Evolutionary conservation across 2,797 vertebrate species (phyloP), one percentile per base, ranked within the genome.

Genomic region (Micromesistius poutassou): DNA sequence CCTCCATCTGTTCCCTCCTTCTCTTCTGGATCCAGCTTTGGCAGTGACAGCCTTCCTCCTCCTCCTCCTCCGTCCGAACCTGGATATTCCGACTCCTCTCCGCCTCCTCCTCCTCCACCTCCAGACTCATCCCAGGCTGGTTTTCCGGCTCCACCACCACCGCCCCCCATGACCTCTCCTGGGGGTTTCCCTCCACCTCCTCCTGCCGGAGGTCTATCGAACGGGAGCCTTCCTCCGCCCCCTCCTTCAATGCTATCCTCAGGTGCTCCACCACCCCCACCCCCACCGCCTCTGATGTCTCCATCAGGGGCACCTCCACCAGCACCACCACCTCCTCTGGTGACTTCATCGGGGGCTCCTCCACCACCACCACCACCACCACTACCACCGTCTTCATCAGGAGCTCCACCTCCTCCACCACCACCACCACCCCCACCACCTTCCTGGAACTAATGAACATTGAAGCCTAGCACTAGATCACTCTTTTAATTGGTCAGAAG

Each of bases 1-100:
- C 89, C 89, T 0, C 94, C 94, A 7, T 91, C 91, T 2, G 90
- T 94, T 40, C 94, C 94, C 55, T 78, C 87, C 50, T 72, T 82
- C 68, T 30, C 22, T 10, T 73, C 42, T 0, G 28, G 74, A 79
- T 74, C 88, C 68, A 81, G 1, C 19, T 14, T 22, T 19, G 46
- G 14, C 16, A 4, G 80, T 74, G 5, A 78, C 72, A 42, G 79
- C 25, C 83, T 50, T 33, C 33, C 33, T 33, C 55, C 55, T 62
- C 55, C 55, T 62, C 55, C 55, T 62, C 55, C 55, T 62, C 22
- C 55, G 1, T 25, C n/a, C 25, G 5, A 25, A 22, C 55, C 2
- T 62, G 55, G 55, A 1, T 62, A 0, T 25, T 25, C 55, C 25
- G 55, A 62, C 16, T 19, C 50, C 2, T 83, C 82, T 55, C 78